phyloP scores from a whole-genome alignment of 1,140 invertebrate species.

The Lucilia cuprina region DNA sequence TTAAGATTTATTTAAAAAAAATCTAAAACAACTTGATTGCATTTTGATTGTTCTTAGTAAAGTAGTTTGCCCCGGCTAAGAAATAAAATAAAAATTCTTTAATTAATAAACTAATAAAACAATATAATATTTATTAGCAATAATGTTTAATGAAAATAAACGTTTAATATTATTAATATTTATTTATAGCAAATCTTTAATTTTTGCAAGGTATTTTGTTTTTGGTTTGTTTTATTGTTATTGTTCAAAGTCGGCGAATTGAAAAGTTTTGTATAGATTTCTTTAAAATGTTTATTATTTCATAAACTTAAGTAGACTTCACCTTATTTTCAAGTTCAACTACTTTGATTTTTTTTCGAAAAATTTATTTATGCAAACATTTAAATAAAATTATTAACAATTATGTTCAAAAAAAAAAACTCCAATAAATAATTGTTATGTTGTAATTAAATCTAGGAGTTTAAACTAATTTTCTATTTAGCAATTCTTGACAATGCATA shows the following conservation, averaged over 20 bases:
- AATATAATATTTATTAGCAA: not conserved
- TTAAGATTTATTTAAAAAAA: not conserved
- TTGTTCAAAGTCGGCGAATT: not conserved
- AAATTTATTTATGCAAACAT: not conserved
- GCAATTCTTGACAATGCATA: not conserved
- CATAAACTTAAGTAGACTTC: not conserved
- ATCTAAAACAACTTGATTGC: not conserved
- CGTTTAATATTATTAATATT: not conserved
- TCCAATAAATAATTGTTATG: not conserved
- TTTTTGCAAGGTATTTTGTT: not conserved
- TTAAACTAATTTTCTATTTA: not conserved
- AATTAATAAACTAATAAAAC: not conserved
- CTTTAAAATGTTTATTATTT: not conserved
- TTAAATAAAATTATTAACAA: not conserved
- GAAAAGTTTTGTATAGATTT: not conserved
- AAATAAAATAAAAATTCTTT: not conserved
- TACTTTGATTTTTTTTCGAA: not conserved
- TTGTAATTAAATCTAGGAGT: not conserved
- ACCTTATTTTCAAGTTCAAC: constrained; percentile 27
- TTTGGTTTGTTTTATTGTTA: not conserved
- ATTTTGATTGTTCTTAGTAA: not conserved
- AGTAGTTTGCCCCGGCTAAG: not conserved
- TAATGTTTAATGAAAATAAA: not conserved
- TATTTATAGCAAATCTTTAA: not conserved
- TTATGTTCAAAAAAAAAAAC: not conserved